A percentile compares a stretch with the other conserved stretches of the same genome.
phyloP scores from a whole-genome alignment of 2,797 vertebrate species.

The Dipus sagitta region DNA sequence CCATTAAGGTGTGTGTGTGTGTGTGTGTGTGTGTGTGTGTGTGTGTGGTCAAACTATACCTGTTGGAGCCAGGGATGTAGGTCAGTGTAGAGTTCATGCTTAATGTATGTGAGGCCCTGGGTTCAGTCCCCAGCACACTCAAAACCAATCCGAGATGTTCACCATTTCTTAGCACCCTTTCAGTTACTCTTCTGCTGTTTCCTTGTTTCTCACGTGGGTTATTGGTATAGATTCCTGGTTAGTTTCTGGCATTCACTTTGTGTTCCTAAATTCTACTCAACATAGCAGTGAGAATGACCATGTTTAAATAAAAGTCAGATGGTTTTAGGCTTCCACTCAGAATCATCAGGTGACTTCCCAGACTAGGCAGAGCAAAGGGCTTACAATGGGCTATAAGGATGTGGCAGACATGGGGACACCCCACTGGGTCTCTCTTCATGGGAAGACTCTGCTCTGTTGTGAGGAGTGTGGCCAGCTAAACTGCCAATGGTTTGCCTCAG shows the following conservation, averaged over 20 bases:
- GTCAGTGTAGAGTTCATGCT: neutral
- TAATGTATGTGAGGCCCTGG: neutral
- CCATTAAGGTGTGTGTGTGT: too few relatives aligned
- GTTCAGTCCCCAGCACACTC: neutral
- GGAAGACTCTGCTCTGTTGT: neutral
- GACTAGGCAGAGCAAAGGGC: neutral
- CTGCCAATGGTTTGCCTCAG: neutral
- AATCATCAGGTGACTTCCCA: neutral
- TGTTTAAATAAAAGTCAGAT: neutral
- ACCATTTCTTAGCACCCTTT: neutral
- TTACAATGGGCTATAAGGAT: neutral
- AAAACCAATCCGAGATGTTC: neutral
- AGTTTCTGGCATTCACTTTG: neutral
- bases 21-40: too few relatives aligned
- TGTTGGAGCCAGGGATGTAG: neutral
- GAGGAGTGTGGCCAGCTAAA: neutral
- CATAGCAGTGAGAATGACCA: neutral
- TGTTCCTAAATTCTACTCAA: slow-evolving; percentile 11
- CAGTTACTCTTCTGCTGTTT: neutral
- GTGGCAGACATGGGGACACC: neutral
- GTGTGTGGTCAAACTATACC: neutral
- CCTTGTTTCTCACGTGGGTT: neutral
- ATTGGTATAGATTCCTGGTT: neutral
- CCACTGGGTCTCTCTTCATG: neutral
- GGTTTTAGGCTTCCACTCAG: neutral